Conservation (phyloP, 2,888 invertebrate genomes). For the Hecatera dysodea region DNA sequence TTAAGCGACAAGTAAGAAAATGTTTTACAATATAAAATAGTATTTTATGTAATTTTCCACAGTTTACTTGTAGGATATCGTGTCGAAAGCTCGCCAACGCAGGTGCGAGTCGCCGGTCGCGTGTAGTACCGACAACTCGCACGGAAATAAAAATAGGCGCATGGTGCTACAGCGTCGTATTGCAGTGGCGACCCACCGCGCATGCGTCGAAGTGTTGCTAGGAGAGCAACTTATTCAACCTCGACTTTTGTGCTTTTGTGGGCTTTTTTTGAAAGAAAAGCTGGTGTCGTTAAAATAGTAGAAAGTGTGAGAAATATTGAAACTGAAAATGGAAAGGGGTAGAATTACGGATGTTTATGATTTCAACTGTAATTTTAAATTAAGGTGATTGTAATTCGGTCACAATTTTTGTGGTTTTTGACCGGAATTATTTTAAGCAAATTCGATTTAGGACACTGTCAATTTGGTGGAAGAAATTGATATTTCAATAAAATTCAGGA, state of each 20-base stretch:
- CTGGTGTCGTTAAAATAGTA: neutral
- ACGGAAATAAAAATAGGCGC: constrained; percentile 80
- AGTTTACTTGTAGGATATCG: constrained; percentile 10
- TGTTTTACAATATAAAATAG: neutral
- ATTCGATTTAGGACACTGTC: neutral
- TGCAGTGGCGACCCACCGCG: constrained; percentile 84
- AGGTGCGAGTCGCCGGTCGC: constrained; percentile 41
- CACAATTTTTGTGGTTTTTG: neutral
- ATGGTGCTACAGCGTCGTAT: constrained; percentile 83
- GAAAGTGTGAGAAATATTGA: neutral
- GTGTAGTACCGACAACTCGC: constrained; percentile 63
- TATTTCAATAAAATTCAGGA: neutral
- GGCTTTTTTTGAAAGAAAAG: neutral
- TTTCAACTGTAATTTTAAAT: neutral
- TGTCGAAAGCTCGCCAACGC: constrained; percentile 18
- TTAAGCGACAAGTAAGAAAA: neutral
- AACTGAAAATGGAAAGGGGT: neutral
- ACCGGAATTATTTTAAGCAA: neutral
- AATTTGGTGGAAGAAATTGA: neutral
- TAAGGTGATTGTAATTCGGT: neutral
- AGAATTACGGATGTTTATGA: neutral
- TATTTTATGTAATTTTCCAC: constrained; percentile 24
- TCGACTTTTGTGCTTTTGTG: neutral
- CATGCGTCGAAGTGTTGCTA: constrained; percentile 82
- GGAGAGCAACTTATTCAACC: constrained; percentile 42